Evolutionary conservation across 2,888 invertebrate species (phyloP).

Genomic region (Argyresthia albistria): DNA sequence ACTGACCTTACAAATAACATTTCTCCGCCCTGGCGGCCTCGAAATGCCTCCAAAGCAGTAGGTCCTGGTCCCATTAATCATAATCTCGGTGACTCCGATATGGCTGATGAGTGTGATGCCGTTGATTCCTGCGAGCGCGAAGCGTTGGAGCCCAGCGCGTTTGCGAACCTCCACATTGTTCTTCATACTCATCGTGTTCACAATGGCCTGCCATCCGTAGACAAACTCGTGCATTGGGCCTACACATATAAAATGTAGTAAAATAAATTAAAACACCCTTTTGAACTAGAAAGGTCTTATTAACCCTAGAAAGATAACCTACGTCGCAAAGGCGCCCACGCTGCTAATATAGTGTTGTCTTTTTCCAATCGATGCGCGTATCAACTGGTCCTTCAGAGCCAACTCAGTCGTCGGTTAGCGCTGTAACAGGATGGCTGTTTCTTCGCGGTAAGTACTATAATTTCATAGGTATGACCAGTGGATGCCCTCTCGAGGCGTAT

Average conservation of each 20-base stretch:
- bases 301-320: no score
- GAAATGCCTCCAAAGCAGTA: conserved; percentile 63
- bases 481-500: no score
- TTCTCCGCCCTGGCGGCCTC: conserved; percentile 51
- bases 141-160: conserved; percentile 57
- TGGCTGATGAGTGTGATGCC: conserved; percentile 60
- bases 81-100: conserved; percentile 62
- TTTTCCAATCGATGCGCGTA: no score
- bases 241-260: conserved; percentile 16
- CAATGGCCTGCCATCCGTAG: conserved; percentile 64
- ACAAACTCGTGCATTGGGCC: conserved; percentile 67
- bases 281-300: no score
- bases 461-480: no score
- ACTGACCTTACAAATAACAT: conserved; percentile 55
- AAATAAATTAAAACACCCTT: no score
- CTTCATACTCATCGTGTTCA: conserved; percentile 67
- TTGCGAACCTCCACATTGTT: conserved; percentile 64
- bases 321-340: no score
- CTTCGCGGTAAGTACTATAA: no score
- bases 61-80: conserved; percentile 58
- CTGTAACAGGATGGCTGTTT: no score
- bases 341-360: no score
- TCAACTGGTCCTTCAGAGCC: no score
- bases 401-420: no score
- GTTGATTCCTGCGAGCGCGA: conserved; percentile 62